Base-by-base conservation (phyloP, 2,113 vertebrate species). In the Oryzias celebensis region DNA sequence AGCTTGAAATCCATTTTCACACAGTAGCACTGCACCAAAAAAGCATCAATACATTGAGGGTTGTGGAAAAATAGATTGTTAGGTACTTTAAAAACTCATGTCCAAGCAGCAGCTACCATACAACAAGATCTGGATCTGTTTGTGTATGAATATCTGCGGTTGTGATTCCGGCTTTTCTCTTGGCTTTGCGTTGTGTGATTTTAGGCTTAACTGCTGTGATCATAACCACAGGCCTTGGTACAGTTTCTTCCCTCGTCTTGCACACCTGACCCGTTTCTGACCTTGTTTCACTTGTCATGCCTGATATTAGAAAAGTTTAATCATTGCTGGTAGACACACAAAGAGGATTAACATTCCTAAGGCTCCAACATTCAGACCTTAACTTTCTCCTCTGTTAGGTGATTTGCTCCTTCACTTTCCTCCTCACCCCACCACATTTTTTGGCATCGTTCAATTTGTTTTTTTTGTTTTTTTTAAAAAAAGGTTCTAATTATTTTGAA, bases 301-400 rank as follows among this genome's bases (percentile, higher is more conserved):
- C 74, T 82, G 75, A 91, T 88, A 89, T 89, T 88, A 86, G 80
- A 90, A 89, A 88, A 83, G 82, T 89, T 89, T 91, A 91, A 91
- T 91, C 78, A 92, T 85, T 85, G 79, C 81, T 78, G 77, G 77
- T 83, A 88, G 86, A 88, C 80, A 78, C 77, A 86, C 78, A 89
- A 90, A 89, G 85, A 90, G 87, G 88, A 91, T 90, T 91, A 90
- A 90, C 86, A 90, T 92, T 91, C 89, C 86, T 85, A 60, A 66
- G 81, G 89, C 84, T 86, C 79, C 78, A 63, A 71, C 75, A 82
- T 81, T 81, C 73, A 85, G 86, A 84, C 75, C 20, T 78, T 75
- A 73, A 28, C 67, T 71, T 79, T 63, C 61, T 75, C 60, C 65
- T 66, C 67, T 22, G 41, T 75, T 75, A 68, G 44, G 57, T 62